These are phyloP conservation scores for Marcusenius ussheri DNA, from an alignment of 2,113 vertebrate genomes.

Conservation along the genomic window DNA sequence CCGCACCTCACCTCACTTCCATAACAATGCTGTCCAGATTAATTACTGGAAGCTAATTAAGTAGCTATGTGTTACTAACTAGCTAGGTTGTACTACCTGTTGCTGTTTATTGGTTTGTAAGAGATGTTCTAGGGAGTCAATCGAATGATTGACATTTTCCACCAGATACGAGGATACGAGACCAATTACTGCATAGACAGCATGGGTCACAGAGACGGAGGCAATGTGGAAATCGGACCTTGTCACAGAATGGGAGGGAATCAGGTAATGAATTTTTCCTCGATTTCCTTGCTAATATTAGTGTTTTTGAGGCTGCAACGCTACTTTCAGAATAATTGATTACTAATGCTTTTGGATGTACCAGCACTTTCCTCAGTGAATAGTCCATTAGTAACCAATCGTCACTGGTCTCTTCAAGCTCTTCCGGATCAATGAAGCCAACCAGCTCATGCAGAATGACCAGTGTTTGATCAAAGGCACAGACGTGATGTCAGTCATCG, in stretches of 20 bases:
- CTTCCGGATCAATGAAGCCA: conserved; percentile 93
- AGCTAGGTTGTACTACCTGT: neutral
- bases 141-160: conserved; percentile 5
- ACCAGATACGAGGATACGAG: conserved; percentile 83
- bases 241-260: conserved; percentile 98
- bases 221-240: conserved; percentile 80
- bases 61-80: neutral
- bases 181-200: conserved; percentile 92
- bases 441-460: conserved; percentile 96
- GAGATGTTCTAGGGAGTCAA: neutral
- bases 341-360: neutral
- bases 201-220: conserved; percentile 93
- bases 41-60: neutral
- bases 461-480: conserved; percentile 82
- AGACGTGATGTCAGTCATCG: conserved; percentile 75
- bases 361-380: neutral
- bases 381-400: neutral
- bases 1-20: neutral
- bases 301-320: neutral
- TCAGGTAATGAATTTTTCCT: conserved; percentile 66
- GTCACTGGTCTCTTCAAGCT: conserved; percentile 58
- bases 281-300: neutral
- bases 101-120: neutral
- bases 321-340: neutral
- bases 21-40: neutral